Conservation (phyloP, 1,140 invertebrate genomes). For the Euwallacea similis region DNA sequence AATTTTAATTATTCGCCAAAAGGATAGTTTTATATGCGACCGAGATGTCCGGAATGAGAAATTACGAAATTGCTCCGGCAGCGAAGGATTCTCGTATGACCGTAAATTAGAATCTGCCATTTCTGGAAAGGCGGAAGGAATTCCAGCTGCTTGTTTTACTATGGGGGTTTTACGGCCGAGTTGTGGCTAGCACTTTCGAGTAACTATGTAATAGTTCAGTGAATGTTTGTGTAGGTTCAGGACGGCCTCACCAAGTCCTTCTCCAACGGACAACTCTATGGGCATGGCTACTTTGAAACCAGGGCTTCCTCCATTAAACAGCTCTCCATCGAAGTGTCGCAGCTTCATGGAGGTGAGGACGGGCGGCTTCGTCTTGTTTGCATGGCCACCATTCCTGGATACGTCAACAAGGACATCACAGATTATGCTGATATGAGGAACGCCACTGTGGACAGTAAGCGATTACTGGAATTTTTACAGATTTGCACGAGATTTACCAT, state of each 20-base stretch:
- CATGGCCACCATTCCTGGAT: constrained; percentile 71
- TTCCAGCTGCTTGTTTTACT: no score
- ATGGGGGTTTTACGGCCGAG: no score
- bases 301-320: constrained; percentile 53
- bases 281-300: constrained; percentile 50
- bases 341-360: constrained; percentile 64
- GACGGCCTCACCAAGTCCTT: constrained; percentile 50
- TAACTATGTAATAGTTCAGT: no score
- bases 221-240: constrained; percentile 43
- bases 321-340: constrained; percentile 65
- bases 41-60: constrained; percentile 1
- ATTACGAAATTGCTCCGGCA: background rate
- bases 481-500: no score
- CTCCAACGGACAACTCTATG: constrained; percentile 49
- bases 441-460: constrained; percentile 67
- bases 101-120: background rate
- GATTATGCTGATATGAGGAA: constrained; percentile 70
- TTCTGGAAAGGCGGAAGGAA: no score
- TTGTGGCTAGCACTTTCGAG: no score
- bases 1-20: constrained; percentile 15
- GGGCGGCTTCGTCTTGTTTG: constrained; percentile 70
- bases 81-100: background rate
- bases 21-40: constrained; percentile 9
- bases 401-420: constrained; percentile 59
- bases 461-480: no score